Evolutionary conservation across 2,888 invertebrate genomes (phyloP).

Genomic region (Epistrophe grossulariae): DNA sequence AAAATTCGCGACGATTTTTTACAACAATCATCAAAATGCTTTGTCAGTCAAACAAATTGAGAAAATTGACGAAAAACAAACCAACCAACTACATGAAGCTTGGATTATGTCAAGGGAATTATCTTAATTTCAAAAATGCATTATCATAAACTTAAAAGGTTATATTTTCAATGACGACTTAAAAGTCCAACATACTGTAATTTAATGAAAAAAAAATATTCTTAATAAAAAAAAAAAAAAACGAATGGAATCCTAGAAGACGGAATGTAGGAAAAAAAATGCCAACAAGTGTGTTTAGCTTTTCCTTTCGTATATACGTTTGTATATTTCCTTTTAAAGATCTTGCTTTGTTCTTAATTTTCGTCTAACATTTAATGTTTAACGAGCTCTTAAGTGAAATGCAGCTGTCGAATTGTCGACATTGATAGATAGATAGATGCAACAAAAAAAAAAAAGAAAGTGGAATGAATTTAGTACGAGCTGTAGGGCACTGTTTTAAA

Average conservation of each 20-base stretch:
- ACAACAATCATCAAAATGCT: too few species aligned
- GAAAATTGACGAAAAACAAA: too few species aligned
- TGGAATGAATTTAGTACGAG: slow-evolving; percentile 13
- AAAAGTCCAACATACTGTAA: slow-evolving; percentile 15
- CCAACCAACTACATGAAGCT: too few species aligned
- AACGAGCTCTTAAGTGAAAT: slow-evolving; percentile 70
- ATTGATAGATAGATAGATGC: slow-evolving; percentile 30
- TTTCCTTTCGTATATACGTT: not conserved
- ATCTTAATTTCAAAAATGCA: not conserved
- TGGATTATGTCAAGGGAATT: too few species aligned
- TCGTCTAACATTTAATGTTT: slow-evolving; percentile 61
- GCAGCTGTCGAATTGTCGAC: slow-evolving; percentile 56
- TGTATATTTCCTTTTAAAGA: slow-evolving; percentile 18
- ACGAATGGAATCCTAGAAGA: slow-evolving; percentile 13
- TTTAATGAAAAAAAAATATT: not conserved
- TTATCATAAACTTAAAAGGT: not conserved
- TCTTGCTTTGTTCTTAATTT: slow-evolving; percentile 41
- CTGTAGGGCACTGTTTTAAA: slow-evolving; percentile 16
- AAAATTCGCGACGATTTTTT: too few species aligned
- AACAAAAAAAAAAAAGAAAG: not conserved
- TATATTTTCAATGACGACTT: not conserved
- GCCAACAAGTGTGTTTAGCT: slow-evolving; percentile 28
- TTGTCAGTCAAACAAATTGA: too few species aligned
- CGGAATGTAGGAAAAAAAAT: not conserved
- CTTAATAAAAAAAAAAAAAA: not conserved